Evolutionary conservation across 2,113 vertebrate species (phyloP), one percentile per base, ranked within the genome.

Genomic region (Chitala chitala): DNA sequence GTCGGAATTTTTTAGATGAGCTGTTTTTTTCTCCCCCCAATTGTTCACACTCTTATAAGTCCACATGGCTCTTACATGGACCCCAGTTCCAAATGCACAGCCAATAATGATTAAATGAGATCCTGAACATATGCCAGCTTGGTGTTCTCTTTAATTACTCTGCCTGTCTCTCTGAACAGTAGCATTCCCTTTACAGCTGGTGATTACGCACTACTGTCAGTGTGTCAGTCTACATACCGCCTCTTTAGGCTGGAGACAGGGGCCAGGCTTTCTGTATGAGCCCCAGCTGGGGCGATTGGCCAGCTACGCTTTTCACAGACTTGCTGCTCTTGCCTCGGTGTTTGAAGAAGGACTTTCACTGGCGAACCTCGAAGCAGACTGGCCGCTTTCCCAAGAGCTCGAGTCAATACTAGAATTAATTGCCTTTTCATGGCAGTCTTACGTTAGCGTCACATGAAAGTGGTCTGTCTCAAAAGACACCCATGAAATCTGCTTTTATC

Each of bases 321-420:
- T 68, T 42, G 6, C 64, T 46, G 20, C 40, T 12, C 42, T 17
- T 9, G 40, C 64, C 42, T 68, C 40, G 13, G 42, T 46, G 64
- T 68, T 68, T 48, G 53, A 69, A 51, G 46, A 69, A 53, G 68
- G 26, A 33, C 44, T 26, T 20, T 36, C 4, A 17, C 29, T 51
- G 68, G 44, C 48, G 1, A 6, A 15, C 50, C 46, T 51, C 33
- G 44, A 69, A 51, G 31, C 48, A 6, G 0, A 36, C 68, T 69
- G 68, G 48, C 68, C 15, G 29, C 5, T 6, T 51, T 51, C 68
- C 44, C 44, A 51, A 33, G 48, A 31, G 26, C 48, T 69, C 13
- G 46, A 69, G 48, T 53, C 68, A 69, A 51, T 69, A 69, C 24
- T 69, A 31, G 68, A 69, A 69, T 69, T 33, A 51, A 69, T 69